Evolutionary conservation across 1,140 invertebrate species (phyloP).

Genomic region (Bombus ignitus): DNA sequence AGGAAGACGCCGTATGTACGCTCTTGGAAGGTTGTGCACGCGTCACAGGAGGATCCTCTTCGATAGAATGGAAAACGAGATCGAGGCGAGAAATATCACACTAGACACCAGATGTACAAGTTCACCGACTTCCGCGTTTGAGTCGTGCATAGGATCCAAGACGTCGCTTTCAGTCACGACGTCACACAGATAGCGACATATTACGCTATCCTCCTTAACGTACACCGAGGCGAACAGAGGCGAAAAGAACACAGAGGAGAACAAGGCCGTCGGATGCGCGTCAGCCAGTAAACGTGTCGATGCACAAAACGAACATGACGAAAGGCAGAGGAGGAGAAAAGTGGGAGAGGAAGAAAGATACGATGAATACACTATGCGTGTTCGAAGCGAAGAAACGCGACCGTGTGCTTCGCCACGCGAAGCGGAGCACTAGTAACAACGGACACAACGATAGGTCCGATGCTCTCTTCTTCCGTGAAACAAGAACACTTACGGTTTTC

Average conservation of each 20-base stretch:
- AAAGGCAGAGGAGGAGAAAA: background rate
- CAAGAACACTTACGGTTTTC: conserved; percentile 11
- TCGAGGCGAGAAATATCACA: conserved; percentile 32
- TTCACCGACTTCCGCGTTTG: conserved; percentile 45
- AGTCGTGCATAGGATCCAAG: conserved; percentile 25
- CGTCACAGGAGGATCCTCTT: background rate
- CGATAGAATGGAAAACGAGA: background rate
- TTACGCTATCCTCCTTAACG: background rate
- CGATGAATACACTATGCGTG: background rate
- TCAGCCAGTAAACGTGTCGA: conserved; percentile 31
- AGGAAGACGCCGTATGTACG: conserved; percentile 40
- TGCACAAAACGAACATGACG: background rate
- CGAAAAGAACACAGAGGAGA: background rate
- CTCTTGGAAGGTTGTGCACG: conserved; percentile 18
- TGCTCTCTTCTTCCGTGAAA: background rate
- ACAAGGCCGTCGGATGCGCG: conserved; percentile 38
- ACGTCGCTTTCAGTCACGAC: conserved; percentile 18
- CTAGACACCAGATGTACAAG: conserved; percentile 25
- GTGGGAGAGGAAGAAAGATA: background rate
- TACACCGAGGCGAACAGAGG: background rate
- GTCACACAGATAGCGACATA: conserved; percentile 11
- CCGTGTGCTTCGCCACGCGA: background rate
- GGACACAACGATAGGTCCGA: background rate
- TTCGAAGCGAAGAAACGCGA: conserved; percentile 6
- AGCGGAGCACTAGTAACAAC: conserved; percentile 16